Conservation (phyloP, 2,113 vertebrate species). For the Salminus brasiliensis region DNA sequence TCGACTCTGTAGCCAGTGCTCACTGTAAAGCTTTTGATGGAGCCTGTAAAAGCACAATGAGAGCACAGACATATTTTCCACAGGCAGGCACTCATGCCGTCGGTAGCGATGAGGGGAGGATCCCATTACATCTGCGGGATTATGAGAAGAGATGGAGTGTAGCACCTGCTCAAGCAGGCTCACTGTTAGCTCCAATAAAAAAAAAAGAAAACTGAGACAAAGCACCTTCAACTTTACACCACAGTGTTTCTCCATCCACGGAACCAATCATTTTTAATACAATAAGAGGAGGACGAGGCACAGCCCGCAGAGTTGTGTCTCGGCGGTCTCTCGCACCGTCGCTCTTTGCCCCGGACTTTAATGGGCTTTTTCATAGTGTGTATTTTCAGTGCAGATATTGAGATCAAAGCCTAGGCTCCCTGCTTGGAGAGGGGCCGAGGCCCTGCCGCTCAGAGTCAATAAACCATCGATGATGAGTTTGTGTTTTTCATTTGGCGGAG, state of each 20-base stretch:
- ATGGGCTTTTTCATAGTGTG: constrained; percentile 33
- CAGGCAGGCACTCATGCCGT: background rate
- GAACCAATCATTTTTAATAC: constrained; percentile 27
- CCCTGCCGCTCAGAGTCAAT: constrained; percentile 49
- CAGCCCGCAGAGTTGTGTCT: constrained; percentile 12
- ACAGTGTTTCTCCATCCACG: background rate
- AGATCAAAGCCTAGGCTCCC: constrained; percentile 40
- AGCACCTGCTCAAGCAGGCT: constrained; percentile 14
- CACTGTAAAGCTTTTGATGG: constrained; percentile 18
- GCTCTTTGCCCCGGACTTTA: constrained; percentile 36
- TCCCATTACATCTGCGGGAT: constrained; percentile 43
- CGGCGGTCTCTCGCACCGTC: constrained; percentile 22
- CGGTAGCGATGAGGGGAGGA: constrained; percentile 16
- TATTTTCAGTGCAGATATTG: constrained; percentile 51
- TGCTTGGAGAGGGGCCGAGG: constrained; percentile 31
- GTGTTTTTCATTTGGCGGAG: constrained; percentile 49
- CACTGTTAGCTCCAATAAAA: constrained; percentile 9
- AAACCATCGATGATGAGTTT: constrained; percentile 55
- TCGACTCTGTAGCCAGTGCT: background rate
- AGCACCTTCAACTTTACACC: constrained; percentile 34
- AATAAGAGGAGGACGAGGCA: constrained; percentile 30
- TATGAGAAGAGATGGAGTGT: constrained; percentile 14
- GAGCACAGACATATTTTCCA: constrained; percentile 8
- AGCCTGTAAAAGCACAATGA: constrained; percentile 35
- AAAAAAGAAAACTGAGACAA: constrained; percentile 8